phyloP scores from a whole-genome alignment of 1,140 invertebrate species.

The Thaumetopoea pityocampa region DNA sequence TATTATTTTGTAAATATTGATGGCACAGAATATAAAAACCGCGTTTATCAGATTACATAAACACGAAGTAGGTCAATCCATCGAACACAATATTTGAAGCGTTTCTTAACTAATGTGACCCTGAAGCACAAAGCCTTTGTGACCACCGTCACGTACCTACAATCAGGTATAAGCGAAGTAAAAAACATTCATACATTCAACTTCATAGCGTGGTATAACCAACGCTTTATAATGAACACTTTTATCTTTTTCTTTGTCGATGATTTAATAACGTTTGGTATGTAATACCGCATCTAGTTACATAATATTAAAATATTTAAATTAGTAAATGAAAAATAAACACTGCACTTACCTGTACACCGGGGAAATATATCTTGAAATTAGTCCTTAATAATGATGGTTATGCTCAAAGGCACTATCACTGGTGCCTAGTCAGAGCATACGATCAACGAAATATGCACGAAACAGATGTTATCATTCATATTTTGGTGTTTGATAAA shows the following conservation, averaged over 20 bases:
- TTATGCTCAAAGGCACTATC: slow-evolving; percentile 14
- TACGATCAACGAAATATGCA: slow-evolving; percentile 24
- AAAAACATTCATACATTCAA: slow-evolving; percentile 22
- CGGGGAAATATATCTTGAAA: slow-evolving; percentile 21
- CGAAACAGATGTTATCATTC: slow-evolving; percentile 57
- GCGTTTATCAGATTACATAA: slow-evolving; percentile 49
- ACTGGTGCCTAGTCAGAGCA: slow-evolving; percentile 31
- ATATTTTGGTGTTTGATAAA: slow-evolving; percentile 62
- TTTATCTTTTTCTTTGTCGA: no score
- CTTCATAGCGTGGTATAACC: slow-evolving; percentile 5
- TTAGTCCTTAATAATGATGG: slow-evolving; percentile 14
- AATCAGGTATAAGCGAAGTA: slow-evolving; percentile 14
- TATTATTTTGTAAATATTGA: slow-evolving; percentile 2
- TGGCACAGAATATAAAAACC: not conserved
- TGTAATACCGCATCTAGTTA: no score
- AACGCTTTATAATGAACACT: no score
- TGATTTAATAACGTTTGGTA: no score
- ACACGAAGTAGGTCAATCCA: slow-evolving; percentile 42
- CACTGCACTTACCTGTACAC: slow-evolving; percentile 31
- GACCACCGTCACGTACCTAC: slow-evolving; percentile 33
- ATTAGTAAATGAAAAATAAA: no score
- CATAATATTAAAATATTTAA: no score
- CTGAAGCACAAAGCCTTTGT: slow-evolving; percentile 27
- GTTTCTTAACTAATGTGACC: not conserved
- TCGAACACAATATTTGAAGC: slow-evolving; percentile 13